Conservation (phyloP, 2,113 vertebrate genomes). For the Pterophyllum scalare region DNA sequence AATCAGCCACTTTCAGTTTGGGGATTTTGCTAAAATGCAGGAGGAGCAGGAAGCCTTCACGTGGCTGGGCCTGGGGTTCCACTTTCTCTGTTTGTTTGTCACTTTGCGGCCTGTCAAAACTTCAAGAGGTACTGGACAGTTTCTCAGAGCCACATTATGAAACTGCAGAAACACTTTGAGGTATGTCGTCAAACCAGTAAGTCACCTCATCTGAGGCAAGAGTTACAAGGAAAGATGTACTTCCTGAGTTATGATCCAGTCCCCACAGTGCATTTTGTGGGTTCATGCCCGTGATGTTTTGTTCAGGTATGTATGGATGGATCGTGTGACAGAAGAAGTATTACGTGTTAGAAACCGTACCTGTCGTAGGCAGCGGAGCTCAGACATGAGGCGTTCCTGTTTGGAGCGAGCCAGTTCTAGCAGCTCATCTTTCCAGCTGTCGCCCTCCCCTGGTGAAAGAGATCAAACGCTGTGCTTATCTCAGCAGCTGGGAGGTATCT, state of each 20-base stretch:
- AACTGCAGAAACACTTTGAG: background rate
- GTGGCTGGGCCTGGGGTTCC: background rate
- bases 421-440: constrained; percentile 86
- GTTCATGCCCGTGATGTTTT: background rate
- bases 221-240: constrained; percentile 48
- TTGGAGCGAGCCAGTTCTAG: constrained; percentile 87
- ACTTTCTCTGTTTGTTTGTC: background rate
- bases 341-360: constrained; percentile 59
- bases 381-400: constrained; percentile 82
- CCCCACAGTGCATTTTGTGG: background rate
- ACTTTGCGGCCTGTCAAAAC: background rate
- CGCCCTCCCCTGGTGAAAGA: constrained; percentile 82
- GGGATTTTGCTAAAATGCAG: background rate
- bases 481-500: background rate
- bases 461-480: background rate
- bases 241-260: background rate
- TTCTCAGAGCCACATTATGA: background rate
- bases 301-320: too few relatives aligned
- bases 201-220: background rate
- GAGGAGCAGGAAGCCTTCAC: background rate
- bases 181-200: constrained; percentile 66
- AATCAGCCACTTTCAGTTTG: background rate
- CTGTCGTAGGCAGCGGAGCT: constrained; percentile 85
- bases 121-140: background rate
- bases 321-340: too few relatives aligned